Evolutionary conservation across 1,140 invertebrate species (phyloP).

Genomic region (Drosophila virilis): DNA sequence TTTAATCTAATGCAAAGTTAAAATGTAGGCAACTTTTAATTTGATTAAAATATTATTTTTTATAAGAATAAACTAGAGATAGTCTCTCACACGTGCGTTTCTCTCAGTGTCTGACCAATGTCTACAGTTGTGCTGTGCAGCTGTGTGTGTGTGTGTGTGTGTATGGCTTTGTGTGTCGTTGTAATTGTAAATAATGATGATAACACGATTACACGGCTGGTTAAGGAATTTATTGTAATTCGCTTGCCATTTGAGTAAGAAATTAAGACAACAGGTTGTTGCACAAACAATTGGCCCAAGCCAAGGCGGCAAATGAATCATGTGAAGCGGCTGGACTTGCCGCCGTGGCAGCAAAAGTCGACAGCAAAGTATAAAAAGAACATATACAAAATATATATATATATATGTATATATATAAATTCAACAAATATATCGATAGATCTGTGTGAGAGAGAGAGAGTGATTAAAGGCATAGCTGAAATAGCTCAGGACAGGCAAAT

Average conservation of each 20-base stretch:
- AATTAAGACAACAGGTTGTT: constrained; percentile 69
- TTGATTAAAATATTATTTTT: no score
- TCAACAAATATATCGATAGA: constrained; percentile 11
- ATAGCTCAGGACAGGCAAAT: constrained; percentile 1
- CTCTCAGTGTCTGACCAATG: constrained; percentile 19
- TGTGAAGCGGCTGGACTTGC: constrained; percentile 26
- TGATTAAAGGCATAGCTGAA: constrained; percentile 32
- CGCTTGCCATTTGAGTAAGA: constrained; percentile 62
- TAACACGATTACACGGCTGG: constrained; percentile 71
- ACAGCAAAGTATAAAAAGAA: background rate
- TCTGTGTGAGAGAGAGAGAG: constrained; percentile 13
- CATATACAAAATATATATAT: background rate
- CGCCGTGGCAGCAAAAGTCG: constrained; percentile 24
- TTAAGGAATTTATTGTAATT: constrained; percentile 77
- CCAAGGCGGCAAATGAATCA: constrained; percentile 24
- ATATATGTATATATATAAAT: background rate
- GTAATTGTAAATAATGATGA: constrained; percentile 77
- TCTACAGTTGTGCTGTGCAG: background rate
- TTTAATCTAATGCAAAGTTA: no score
- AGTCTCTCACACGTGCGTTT: background rate
- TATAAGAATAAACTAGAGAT: no score
- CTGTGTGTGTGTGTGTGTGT: constrained; percentile 21
- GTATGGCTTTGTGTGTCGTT: constrained; percentile 32
- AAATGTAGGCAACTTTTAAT: no score
- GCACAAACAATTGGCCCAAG: background rate